Base-by-base conservation (phyloP, 2,888 invertebrate genomes). In the Drosophila colorata region DNA sequence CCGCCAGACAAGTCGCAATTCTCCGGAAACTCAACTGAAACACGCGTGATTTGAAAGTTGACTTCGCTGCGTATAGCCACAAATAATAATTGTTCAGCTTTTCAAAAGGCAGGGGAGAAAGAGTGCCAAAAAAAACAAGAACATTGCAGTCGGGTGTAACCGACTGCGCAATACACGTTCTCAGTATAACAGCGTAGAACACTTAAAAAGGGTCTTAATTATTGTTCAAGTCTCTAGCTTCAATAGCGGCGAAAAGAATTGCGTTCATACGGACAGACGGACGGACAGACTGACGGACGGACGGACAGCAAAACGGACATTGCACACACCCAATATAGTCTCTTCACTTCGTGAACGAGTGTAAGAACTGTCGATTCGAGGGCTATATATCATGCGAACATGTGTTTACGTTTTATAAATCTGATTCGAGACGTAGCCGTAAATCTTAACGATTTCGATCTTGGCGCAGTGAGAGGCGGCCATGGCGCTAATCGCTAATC, bases 381-480 rank as follows among this genome's bases (percentile, higher is more conserved):
- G 31, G 16, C 33, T 20, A 14, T 61, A 38, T 38, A 59, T 41
- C 31, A 38, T 35, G 18, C 14, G 31, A 35, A 40, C 69, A 68
- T 68, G 63, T 69, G 61, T 77, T 78, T 56, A 49, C 55, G 61
- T 84, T 87, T 81, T 83, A 87, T 74, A 84, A 84, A 83, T 87
- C 85, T 67, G 61, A 70, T 70, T 75, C 44, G 72, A 63, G 37
- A 52, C 61, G 37, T 46, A 35, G 71, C 63, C 69, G 76, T 83
- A 78, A 87, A 84, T 76, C 68, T 64, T 33, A 37, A 35, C 41
- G 48, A 82, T 86, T 86, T 60, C 43, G 52, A 63, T 66, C 51
- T 59, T 56, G 37, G 11, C 23, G 47, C 2, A 23, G 18, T 2
- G 20, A 16, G 16, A 57, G 37, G 11, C 41, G 38, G 37, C 11